Evolutionary conservation across 2,797 vertebrate species (phyloP).

Genomic region (Melanotaenia pygmaea): DNA sequence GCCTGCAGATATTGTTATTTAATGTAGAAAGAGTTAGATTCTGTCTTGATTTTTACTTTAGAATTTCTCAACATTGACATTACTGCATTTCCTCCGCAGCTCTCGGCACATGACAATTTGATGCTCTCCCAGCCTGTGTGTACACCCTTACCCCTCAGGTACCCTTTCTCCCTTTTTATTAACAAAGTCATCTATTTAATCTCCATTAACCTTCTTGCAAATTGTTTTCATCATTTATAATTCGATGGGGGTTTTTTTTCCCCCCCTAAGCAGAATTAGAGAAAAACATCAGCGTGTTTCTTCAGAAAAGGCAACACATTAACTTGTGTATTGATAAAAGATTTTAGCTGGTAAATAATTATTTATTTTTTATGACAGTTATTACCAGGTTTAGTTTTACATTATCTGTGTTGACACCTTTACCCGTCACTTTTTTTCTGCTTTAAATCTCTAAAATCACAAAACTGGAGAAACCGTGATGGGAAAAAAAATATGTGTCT

Average conservation of each 20-base stretch:
- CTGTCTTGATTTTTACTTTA: neutral
- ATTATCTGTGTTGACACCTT: neutral
- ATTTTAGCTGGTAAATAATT: neutral
- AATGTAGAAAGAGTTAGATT: neutral
- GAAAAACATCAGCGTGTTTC: neutral
- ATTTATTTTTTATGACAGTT: neutral
- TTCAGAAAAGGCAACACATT: neutral
- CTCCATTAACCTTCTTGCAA: neutral
- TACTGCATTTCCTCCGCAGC: constrained; percentile 77
- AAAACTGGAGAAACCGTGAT: neutral
- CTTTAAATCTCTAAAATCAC: neutral
- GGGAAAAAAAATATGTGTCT: neutral
- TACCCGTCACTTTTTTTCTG: neutral
- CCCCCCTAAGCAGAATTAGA: neutral
- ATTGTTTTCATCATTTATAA: neutral
- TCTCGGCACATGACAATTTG: constrained; percentile 92
- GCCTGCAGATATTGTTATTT: neutral
- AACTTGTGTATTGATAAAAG: neutral
- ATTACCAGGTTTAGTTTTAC: neutral
- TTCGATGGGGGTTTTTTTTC: neutral
- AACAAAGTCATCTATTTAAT: neutral
- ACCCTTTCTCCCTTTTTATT: constrained; percentile 36
- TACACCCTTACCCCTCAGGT: constrained; percentile 97
- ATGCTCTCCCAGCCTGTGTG: constrained; percentile 96
- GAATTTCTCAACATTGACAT: neutral